These are phyloP conservation scores for Athalia circularis DNA, from an alignment of 2,888 invertebrate genomes.

Conservation along the genomic window DNA sequence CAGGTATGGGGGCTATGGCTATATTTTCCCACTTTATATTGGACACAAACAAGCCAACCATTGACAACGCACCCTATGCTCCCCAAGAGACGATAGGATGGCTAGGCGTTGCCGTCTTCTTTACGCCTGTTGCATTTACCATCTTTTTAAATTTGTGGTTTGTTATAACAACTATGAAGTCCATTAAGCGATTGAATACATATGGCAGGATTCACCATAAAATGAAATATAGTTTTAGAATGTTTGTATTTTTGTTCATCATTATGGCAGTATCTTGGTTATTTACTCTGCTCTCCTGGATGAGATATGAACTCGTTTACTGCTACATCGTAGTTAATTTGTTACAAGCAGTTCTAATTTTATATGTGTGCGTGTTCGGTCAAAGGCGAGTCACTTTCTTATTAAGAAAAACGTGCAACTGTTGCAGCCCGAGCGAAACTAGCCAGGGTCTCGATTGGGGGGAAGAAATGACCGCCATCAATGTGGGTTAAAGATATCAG, in stretches of 20 bases:
- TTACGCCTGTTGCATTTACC: constrained; percentile 88
- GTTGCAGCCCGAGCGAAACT: constrained; percentile 78
- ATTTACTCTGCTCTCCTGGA: constrained; percentile 85
- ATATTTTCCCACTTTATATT: constrained; percentile 89
- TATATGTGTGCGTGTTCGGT: constrained; percentile 86
- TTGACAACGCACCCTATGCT: constrained; percentile 69
- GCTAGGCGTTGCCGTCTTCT: constrained; percentile 88
- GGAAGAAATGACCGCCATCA: constrained; percentile 92
- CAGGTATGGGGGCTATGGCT: constrained; percentile 83
- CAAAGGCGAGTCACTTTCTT: constrained; percentile 88
- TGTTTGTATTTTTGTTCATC: constrained; percentile 84
- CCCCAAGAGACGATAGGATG: constrained; percentile 87
- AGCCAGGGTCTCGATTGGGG: constrained; percentile 89
- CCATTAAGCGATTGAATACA: constrained; percentile 87
- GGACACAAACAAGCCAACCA: constrained; percentile 79
- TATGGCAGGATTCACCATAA: constrained; percentile 92
- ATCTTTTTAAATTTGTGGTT: constrained; percentile 87
- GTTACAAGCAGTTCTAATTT: constrained; percentile 83
- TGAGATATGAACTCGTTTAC: constrained; percentile 84
- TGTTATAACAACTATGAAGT: constrained; percentile 85
- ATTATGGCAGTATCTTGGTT: constrained; percentile 87
- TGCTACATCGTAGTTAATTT: constrained; percentile 85
- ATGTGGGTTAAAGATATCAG: constrained; percentile 77
- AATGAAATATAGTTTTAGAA: constrained; percentile 88
- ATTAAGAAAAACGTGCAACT: constrained; percentile 84